Evolutionary conservation across 2,888 invertebrate genomes (phyloP).

Genomic region (Tetropium fuscum): DNA sequence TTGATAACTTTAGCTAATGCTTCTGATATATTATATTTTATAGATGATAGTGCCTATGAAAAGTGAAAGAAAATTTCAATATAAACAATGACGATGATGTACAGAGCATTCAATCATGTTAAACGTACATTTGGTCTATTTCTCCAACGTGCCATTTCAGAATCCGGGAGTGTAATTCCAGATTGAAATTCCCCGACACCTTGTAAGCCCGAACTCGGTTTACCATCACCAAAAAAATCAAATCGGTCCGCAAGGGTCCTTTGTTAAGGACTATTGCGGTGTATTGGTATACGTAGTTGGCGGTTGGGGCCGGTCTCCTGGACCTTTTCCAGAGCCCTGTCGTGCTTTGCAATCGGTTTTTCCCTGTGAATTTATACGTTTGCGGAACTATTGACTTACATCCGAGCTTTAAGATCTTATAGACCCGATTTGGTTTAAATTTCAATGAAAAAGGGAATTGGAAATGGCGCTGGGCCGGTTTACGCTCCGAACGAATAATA

Average conservation of each 20-base stretch:
- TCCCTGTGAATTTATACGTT: conserved; percentile 20
- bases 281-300: conserved; percentile 9
- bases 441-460: conserved; percentile 28
- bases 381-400: conserved; percentile 26
- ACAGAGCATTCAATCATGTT: too few species aligned
- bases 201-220: too few species aligned
- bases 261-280: conserved; percentile 4
- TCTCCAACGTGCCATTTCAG: too few species aligned
- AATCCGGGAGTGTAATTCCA: too few species aligned
- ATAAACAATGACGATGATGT: too few species aligned
- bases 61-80: too few species aligned
- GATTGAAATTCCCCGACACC: too few species aligned
- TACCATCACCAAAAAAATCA: too few species aligned
- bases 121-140: too few species aligned
- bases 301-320: conserved; percentile 4
- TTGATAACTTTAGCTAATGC: too few species aligned
- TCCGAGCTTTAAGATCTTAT: conserved; percentile 14
- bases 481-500: conserved; percentile 15
- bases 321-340: conserved; percentile 15
- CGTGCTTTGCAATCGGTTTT: conserved; percentile 17
- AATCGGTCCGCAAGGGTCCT: neutral
- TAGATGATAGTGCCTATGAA: too few species aligned
- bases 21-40: too few species aligned
- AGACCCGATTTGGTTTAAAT: conserved; percentile 21
- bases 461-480: conserved; percentile 9